Percentiles rank a stretch among this genome's conserved stretches.
Conservation (phyloP, 2,888 invertebrate species). For the Stegophylla sp. region DNA sequence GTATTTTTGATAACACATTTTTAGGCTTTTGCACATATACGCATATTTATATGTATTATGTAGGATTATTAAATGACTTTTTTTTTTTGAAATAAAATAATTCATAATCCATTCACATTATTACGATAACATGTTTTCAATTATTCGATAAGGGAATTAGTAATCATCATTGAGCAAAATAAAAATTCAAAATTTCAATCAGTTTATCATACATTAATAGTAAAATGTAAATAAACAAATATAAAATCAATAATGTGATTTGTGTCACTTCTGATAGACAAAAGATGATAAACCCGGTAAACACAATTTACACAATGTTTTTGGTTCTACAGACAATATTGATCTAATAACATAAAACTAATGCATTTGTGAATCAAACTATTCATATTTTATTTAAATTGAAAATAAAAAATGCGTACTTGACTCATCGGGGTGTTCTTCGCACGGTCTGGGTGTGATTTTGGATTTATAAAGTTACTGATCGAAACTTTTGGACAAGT, state of each 20-base stretch:
- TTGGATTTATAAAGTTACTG: too few species aligned
- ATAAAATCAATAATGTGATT: too few species aligned
- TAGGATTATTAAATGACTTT: neutral
- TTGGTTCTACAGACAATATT: neutral
- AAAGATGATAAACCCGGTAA: too few species aligned
- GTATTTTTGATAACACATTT: constrained; percentile 43
- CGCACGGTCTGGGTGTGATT: too few species aligned
- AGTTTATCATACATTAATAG: neutral
- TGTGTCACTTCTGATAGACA: too few species aligned
- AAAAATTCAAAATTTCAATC: neutral
- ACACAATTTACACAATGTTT: neutral
- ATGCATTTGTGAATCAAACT: neutral
- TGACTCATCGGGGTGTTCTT: too few species aligned
- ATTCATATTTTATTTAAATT: neutral
- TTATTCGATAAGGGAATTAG: neutral
- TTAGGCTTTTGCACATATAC: constrained; percentile 1
- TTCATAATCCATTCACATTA: neutral
- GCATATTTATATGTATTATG: neutral
- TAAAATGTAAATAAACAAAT: neutral
- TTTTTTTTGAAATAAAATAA: neutral
- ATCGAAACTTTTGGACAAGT: too few species aligned
- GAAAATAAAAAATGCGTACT: neutral
- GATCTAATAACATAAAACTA: neutral
- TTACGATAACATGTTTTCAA: neutral
- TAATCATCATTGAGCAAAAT: neutral